Evolutionary conservation across 2,113 vertebrate species (phyloP), one percentile per base, ranked within the genome.

Genomic region (Delphinapterus leucas): DNA sequence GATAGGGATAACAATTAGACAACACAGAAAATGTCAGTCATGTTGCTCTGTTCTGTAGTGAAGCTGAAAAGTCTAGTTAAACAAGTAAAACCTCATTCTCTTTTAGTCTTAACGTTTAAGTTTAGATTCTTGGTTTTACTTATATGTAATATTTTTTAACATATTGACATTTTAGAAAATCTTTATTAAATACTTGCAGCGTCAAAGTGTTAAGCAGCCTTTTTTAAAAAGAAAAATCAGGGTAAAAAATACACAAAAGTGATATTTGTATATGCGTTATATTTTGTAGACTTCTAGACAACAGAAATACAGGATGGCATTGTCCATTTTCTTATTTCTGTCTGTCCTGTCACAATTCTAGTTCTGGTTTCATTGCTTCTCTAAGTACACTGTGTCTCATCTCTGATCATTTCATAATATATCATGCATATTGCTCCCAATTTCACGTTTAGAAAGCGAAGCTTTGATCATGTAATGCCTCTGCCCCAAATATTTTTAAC

Each of bases 81-180:
- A 41, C 4, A 68, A 53, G 31, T 86, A 47, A 86, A 92, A 63
- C 76, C 8, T 79, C 14, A 73, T 74, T 60, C 23, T 73, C 25
- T 95, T 89, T 83, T 89, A 76, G 5, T 88, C 31, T 95, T 90
- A 25, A 79, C 79, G 8, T 68, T 89, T 91, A 93, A 87, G 47
- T 81, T 88, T 71, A 84, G 53, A 36, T 88, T 70, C 13, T 60
- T 90, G 47, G 49, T 96, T 95, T 95, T 85, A 76, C 61, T 58
- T 68, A 68, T 3, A 77, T 60, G 6, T 67, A 74, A 6, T 81
- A 44, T 82, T 94, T 90, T 87, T 68, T 73, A 88, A 60, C 28
- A 41, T 67, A 17, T 17, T 91, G 55, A 44, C 67, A 94, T 88
- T 95, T 92, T 95, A 91, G 82, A 94, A 94, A 63, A 25, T 68